Percentiles rank a stretch among this genome's conserved stretches.
These are phyloP conservation scores for Trachymyrmex cornetzi DNA, from an alignment of 1,140 invertebrate species.

Conservation along the genomic window DNA sequence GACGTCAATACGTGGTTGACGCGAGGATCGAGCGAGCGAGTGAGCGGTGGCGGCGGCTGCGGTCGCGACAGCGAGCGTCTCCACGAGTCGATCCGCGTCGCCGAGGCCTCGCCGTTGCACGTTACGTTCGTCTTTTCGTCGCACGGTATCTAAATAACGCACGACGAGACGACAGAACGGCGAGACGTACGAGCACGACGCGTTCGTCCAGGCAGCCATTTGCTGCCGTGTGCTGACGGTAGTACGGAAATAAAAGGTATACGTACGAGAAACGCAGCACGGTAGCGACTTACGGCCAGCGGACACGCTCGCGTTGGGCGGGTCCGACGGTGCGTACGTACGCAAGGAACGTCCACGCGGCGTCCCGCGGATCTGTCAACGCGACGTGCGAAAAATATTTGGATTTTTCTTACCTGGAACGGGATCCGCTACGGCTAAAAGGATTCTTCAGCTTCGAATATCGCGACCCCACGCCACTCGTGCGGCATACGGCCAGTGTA, in stretches of 20 bases:
- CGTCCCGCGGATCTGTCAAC: slow-evolving; percentile 85
- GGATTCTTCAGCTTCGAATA: slow-evolving; percentile 88
- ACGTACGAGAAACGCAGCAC: slow-evolving; percentile 75
- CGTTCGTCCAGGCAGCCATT: slow-evolving; percentile 84
- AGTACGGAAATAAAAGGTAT: slow-evolving; percentile 82
- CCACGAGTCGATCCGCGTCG: slow-evolving; percentile 3
- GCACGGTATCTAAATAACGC: slow-evolving; percentile 32
- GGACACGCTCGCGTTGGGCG: slow-evolving; percentile 62
- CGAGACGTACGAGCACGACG: slow-evolving; percentile 64
- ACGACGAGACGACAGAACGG: slow-evolving; percentile 39
- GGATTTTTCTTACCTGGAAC: slow-evolving; percentile 88
- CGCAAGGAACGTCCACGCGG: slow-evolving; percentile 17
- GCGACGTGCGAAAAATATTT: slow-evolving; percentile 85
- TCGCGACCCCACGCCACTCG: slow-evolving; percentile 89
- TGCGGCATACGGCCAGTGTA: slow-evolving; percentile 87
- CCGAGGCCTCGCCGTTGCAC: slow-evolving; percentile 13
- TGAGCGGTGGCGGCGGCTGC: not conserved
- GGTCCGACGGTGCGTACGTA: slow-evolving; percentile 35
- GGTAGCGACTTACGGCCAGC: slow-evolving; percentile 75
- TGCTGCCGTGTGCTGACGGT: slow-evolving; percentile 80
- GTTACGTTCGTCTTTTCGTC: slow-evolving; percentile 26
- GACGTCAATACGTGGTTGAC: slow-evolving; percentile 41
- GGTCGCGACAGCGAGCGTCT: slow-evolving; percentile 14
- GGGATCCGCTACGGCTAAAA: slow-evolving; percentile 87
- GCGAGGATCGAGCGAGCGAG: slow-evolving; percentile 22